Evolutionary conservation across 2,113 vertebrate species (phyloP), one percentile per base, ranked within the genome.

Genomic region (Nymphicus hollandicus): DNA sequence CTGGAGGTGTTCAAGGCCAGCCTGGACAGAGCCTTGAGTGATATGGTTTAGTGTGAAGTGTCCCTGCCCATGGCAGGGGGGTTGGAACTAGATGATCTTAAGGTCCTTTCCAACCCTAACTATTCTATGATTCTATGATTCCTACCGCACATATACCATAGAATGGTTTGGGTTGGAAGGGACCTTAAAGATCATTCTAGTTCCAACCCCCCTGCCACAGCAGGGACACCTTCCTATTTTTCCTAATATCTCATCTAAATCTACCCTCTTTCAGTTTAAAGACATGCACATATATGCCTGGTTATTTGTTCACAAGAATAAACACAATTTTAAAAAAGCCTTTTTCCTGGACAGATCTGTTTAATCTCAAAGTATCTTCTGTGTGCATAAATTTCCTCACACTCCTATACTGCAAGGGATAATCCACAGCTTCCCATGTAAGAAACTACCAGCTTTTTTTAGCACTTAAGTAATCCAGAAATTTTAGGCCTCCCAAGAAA

Each of bases 271-370:
- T 58, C 56, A 58, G 56, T 58, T 58, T 23, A 35, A 58, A 58
- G 33, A 22, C 33, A 35, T 15, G 33, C 19, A 56, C 5, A 7
- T 5, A 58, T 7, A 58, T 6, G 9, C 18, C 10, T 3, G 14
- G 44, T 47, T 39, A 41, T 29, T 23, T 27, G 4, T 8, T 33
- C 55, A 24, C 7, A 41, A 56, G 41, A 55, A 31, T 24, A 24
- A 44, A 15, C 3, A 18, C 1, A 0, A 61, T 17, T 27, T 6
- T 1, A 16, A 37, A 69, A 69, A 35, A 9, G 10, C 9, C 44
- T 58, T 2, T 20, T 11, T 86, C 20, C 11, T 5, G 49, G 49
- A 69, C 50, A 82, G 23, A 72, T 13, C 60, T 28, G 8, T 2
- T 13, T 2, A 49, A 50, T 1, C 14, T 25, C 58, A 27, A 43